A percentile compares a stretch with the other conserved stretches of the same genome.
Evolutionary conservation across 2,888 invertebrate genomes (phyloP).

Genomic region (Diplolepis rosae): DNA sequence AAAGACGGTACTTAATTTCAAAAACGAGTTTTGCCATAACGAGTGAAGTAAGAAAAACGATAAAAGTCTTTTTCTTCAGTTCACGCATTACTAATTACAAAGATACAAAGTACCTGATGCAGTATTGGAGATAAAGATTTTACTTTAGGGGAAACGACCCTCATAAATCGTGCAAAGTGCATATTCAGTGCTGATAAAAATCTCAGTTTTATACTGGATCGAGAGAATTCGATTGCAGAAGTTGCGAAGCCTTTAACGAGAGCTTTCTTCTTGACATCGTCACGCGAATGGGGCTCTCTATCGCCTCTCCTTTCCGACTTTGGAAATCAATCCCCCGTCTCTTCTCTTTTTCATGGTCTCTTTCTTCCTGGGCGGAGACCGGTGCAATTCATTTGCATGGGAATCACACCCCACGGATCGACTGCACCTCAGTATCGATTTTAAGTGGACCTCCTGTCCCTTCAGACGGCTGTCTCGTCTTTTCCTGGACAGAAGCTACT

Average conservation of each 20-base stretch:
- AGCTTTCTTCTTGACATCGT: not conserved
- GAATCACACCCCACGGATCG: conserved; percentile 69
- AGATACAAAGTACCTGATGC: not conserved
- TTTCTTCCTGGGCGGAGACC: conserved; percentile 38
- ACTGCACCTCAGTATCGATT: conserved; percentile 71
- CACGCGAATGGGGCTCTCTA: conserved; percentile 1
- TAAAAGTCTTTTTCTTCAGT: not conserved
- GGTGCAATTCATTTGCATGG: conserved; percentile 72
- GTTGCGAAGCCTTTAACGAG: not conserved
- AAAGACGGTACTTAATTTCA: not conserved
- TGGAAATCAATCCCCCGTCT: conserved; percentile 57
- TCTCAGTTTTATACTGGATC: not conserved
- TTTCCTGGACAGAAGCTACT: conserved; percentile 68
- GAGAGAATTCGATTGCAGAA: not conserved
- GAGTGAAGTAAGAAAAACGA: not conserved
- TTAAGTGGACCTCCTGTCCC: conserved; percentile 72
- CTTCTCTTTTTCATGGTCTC: conserved; percentile 25
- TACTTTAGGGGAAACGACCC: not conserved
- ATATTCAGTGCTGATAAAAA: not conserved
- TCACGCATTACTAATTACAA: not conserved
- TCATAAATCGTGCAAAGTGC: not conserved
- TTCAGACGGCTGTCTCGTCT: conserved; percentile 71
- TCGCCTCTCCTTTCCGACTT: not conserved
- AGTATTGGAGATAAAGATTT: not conserved
- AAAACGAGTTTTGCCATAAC: not conserved